Base-by-base conservation (phyloP, 2,888 invertebrate genomes). In the Nycteola revayana region DNA sequence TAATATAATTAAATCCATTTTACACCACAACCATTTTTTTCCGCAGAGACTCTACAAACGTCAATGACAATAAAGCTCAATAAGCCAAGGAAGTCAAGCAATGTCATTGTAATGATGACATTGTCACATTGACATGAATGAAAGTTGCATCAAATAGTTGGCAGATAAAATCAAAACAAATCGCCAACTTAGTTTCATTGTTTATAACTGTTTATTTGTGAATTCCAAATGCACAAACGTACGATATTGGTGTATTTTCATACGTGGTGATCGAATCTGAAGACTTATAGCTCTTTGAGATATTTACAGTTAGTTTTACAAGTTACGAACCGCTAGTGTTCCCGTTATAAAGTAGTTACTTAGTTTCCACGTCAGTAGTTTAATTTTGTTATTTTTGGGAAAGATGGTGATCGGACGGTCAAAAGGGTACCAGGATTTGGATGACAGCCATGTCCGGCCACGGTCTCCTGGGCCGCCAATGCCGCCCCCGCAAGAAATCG, bases 401-500 rank as follows among this genome's bases (percentile, higher is more conserved):
- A 36, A 43, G 28, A 23, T 17, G 8, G 83, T 72, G 51, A 83
- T 91, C 76, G 87, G 90, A 57, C 85, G 91, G 34, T 72, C 89
- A 36, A 91, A 89, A 59, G 92, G 92, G 46, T 92, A 92, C 66
- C 91, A 92, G 66, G 92, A 92, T 62, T 81, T 92, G 43, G 92
- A 92, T 41, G 91, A 90, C 28, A 82, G 70, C 63, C 73, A 65
- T 18, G 71, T 65, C 32, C 75, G 72, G 22, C 67, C 74, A 1
- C 62, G 78, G 24, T 65, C 71, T 22, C 74, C 66, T 47, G 79
- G 67, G 42, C 60, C 81, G 8, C 71, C 87, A n/a, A 88, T 90
- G 66, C 90, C 90, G 29, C 87, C 87, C n/a, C 90, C 91, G 0
- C 92, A 92, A 64, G 92, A 92, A 69, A 92, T 95, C 55, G 94